Evolutionary conservation across 2,888 invertebrate species (phyloP).

Genomic region (Agrochola circellaris): DNA sequence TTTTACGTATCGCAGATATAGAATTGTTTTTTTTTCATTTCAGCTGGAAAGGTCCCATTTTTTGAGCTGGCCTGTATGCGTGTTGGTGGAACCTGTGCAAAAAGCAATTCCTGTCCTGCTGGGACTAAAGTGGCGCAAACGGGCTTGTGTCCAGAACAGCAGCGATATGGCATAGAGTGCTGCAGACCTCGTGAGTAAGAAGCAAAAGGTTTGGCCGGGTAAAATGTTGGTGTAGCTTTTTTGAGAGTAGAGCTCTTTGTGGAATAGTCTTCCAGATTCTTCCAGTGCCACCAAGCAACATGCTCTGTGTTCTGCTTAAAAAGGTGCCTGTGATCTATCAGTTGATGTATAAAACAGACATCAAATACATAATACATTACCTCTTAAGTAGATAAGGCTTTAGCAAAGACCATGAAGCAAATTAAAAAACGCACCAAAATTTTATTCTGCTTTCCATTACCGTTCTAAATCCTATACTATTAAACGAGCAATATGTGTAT

Average conservation of each 20-base stretch:
- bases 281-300: background rate
- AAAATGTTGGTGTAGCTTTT: constrained; percentile 12
- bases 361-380: background rate
- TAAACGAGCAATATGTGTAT: no score
- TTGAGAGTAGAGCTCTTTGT: background rate
- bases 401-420: background rate
- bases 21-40: background rate
- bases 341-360: no score
- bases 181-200: constrained; percentile 51
- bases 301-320: background rate
- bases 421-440: background rate
- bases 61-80: constrained; percentile 56
- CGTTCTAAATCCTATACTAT: background rate
- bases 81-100: constrained; percentile 51
- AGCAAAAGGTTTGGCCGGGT: background rate
- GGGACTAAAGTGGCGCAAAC: constrained; percentile 11
- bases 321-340: background rate
- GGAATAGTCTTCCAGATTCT: background rate
- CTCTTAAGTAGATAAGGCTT: background rate
- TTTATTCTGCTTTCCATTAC: background rate
- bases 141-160: constrained; percentile 63
- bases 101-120: constrained; percentile 32
- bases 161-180: constrained; percentile 57
- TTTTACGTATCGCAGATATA: no score
- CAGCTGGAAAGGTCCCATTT: constrained; percentile 34